phyloP scores from a whole-genome alignment of 2,113 vertebrate species.

The Origma solitaria region DNA sequence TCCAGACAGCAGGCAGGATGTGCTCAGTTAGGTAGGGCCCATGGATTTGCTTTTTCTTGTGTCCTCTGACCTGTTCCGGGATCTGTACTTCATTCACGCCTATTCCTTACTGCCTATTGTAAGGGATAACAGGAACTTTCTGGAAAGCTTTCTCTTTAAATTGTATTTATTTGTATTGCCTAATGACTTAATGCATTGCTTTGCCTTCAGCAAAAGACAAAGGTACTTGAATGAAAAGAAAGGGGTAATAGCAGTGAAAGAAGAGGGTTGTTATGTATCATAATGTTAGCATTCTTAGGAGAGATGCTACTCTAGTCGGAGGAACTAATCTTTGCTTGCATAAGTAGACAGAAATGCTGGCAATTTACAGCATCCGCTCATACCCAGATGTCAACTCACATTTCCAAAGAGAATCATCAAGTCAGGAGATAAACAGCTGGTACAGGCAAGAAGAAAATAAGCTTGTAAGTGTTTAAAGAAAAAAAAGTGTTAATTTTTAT shows the following conservation, averaged over 20 bases:
- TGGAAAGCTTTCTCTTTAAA: slow-evolving; percentile 20
- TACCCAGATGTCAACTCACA: slow-evolving; percentile 56
- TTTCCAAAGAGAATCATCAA: slow-evolving; percentile 61
- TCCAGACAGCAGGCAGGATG: not conserved
- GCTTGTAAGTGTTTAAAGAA: slow-evolving; percentile 54
- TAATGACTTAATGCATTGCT: slow-evolving; percentile 14
- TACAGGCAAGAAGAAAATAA: slow-evolving; percentile 45
- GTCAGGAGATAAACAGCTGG: slow-evolving; percentile 61
- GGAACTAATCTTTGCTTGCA: slow-evolving; percentile 51
- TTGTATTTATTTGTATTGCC: slow-evolving; percentile 10
- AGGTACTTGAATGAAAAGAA: slow-evolving; percentile 30
- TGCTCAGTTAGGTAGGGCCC: not conserved
- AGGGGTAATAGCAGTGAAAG: slow-evolving; percentile 6
- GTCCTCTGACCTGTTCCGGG: not conserved
- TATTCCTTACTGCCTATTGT: not conserved
- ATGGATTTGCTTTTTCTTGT: not conserved
- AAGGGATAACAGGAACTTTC: not conserved
- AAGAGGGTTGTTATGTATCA: slow-evolving; percentile 28
- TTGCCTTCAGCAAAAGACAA: slow-evolving; percentile 5
- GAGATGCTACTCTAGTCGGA: slow-evolving; percentile 21
- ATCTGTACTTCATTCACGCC: not conserved
- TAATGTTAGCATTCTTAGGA: slow-evolving; percentile 38
- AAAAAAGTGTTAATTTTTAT: slow-evolving; percentile 55
- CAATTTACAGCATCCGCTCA: slow-evolving; percentile 53
- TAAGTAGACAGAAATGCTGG: slow-evolving; percentile 57